Evolutionary conservation across 1,140 invertebrate species (phyloP), one percentile per base, ranked within the genome.

Genomic region (Cyrtorhinus lividipennis): DNA sequence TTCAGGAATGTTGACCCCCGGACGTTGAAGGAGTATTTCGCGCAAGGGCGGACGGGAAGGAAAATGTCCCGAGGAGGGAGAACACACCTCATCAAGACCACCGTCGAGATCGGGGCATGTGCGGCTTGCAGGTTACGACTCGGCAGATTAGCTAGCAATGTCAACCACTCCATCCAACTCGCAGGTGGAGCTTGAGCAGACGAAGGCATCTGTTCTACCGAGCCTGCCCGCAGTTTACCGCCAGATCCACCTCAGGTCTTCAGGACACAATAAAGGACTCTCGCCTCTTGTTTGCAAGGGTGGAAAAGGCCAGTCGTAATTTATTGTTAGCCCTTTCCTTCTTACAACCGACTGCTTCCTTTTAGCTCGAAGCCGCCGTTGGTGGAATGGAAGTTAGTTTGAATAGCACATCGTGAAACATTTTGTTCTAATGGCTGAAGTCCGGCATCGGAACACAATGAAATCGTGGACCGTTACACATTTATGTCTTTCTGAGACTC

Each of bases 321-420:
- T 53, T 53, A 53, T 53, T 53, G 48, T 20, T 44, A 12, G 48
- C 48, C 30, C 20, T 20, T 53, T 53, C 48, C 48, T 53, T 20
- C 48, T 53, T 53, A 15, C 48, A 53, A 53, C 48, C 15, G 8
- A 53, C 48, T 22, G 48, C 20, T 12, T 22, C 48, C 48, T 53
- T 53, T 53, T 12, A 53, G 18, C 48, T 53, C n/a, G 30, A 38
- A 38, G 48, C 48, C 20, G 8, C 48, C 5, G 10, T 53, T 20
- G 38, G n/a, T 10, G 48, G 48, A 22, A 15, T 53, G 48, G 48
- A 53, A 53, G 20, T 53, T 53, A 53, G 48, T 53, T 53, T 53
- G 48, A 53, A 53, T 53, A 53, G 48, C 48, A 22, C 10, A 22
- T 53, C 48, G 48, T 22, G 5, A 20, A 53, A 22, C 8, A 22